Percentiles rank a stretch among this genome's conserved stretches.
Evolutionary conservation across 2,797 vertebrate species (phyloP).

Genomic region (Harpagifer antarcticus): DNA sequence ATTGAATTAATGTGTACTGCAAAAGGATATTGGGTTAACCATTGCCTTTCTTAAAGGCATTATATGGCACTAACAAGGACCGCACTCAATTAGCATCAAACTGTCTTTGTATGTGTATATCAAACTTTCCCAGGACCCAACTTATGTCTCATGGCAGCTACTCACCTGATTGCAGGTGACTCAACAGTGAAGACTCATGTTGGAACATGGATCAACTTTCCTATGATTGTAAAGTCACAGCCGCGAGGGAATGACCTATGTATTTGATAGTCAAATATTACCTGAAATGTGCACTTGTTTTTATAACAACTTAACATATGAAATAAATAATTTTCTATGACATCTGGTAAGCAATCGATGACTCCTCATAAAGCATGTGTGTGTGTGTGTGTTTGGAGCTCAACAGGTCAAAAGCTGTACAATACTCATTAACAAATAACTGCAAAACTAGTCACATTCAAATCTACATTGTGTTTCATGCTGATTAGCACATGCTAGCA

Average conservation of each 20-base stretch:
- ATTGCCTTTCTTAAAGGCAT: constrained; percentile 3
- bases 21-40: neutral
- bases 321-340: constrained; percentile 75
- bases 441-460: neutral
- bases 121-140: constrained; percentile 22
- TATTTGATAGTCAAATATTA: constrained; percentile 73
- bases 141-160: constrained; percentile 62
- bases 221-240: constrained; percentile 45
- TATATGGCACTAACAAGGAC: neutral
- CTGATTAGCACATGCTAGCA: neutral
- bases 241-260: constrained; percentile 14
- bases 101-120: neutral
- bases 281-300: constrained; percentile 52
- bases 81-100: neutral
- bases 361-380: neutral
- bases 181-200: constrained; percentile 18
- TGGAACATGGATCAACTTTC: constrained; percentile 32
- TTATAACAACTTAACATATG: constrained; percentile 26
- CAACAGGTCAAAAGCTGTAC: neutral
- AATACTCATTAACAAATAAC: neutral
- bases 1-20: constrained; percentile 9
- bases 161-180: constrained; percentile 48
- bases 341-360: neutral
- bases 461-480: neutral
- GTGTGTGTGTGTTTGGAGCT: neutral